These are phyloP conservation scores for Vesta saturnalis DNA, from an alignment of 2,888 invertebrate species.

Conservation along the genomic window DNA sequence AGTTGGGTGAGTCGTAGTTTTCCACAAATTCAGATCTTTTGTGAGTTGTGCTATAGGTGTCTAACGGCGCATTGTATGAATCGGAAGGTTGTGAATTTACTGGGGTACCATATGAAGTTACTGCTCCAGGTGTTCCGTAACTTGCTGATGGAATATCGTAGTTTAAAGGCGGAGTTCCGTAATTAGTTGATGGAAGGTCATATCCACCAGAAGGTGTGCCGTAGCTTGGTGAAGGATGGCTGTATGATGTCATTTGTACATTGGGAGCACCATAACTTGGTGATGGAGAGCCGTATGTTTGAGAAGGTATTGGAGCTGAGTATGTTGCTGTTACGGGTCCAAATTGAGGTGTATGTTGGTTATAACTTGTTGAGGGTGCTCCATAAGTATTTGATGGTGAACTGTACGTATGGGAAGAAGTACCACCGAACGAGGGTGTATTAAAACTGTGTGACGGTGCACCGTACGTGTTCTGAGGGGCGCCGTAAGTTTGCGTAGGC, in stretches of 20 bases:
- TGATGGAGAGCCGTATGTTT: constrained; percentile 4
- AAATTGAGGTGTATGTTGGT: neutral
- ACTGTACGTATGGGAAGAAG: constrained; percentile 45
- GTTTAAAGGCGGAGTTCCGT: constrained; percentile 44
- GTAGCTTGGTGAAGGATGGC: constrained; percentile 34
- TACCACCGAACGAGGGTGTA: constrained; percentile 44
- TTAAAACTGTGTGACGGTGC: constrained; percentile 44
- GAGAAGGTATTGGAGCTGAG: constrained; percentile 4
- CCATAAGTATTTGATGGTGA: constrained; percentile 46
- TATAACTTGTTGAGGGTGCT: constrained; percentile 37
- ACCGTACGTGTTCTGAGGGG: constrained; percentile 26
- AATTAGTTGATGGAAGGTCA: constrained; percentile 44
- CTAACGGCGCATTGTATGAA: neutral
- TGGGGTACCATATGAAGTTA: constrained; percentile 54
- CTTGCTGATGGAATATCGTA: constrained; percentile 49
- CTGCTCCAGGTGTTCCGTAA: constrained; percentile 53
- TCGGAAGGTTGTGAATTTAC: constrained; percentile 25
- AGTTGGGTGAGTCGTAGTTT: constrained; percentile 1
- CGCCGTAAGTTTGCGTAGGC: constrained; percentile 39
- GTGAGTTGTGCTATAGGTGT: constrained; percentile 14
- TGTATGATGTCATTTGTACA: constrained; percentile 27
- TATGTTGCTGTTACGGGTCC: neutral
- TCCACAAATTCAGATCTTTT: constrained; percentile 16
- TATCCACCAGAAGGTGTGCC: constrained; percentile 38
- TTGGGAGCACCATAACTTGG: constrained; percentile 6